Base-by-base conservation (phyloP, 2,113 vertebrate genomes). In the Apteryx owenii region DNA sequence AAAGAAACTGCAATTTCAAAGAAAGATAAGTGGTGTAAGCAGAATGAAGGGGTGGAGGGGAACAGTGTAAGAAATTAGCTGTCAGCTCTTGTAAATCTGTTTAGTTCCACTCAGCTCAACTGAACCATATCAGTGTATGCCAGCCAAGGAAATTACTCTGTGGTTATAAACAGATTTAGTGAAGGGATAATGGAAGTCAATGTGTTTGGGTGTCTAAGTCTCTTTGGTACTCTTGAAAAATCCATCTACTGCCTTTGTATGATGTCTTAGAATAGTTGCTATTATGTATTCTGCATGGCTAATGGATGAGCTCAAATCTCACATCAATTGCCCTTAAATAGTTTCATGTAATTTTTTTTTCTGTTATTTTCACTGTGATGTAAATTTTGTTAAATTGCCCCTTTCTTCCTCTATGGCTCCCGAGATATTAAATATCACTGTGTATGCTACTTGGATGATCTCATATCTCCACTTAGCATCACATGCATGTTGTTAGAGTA, bases 281-380 rank as follows among this genome's bases (percentile, higher is more conserved):
- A 26, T 46, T 79, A 12, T 12, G 16, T 38, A 31, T 79, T 68
- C 56, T 81, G 31, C 31, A 1, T 51, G 22, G 14, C 9, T 61
- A 84, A 77, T 73, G 73, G 73, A 68, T 95, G 90, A 78, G 5
- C 33, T 86, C 20, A 92, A 93, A 93, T 72, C 29, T 29, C 72
- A 36, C 10, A 53, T 29, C 17, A 61, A 33, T 64, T 81, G 9
- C 19, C 16, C 15, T 71, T 60, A 82, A 78, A 79, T 64, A 70
- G 10, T 33, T 85, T 70, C 3, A 40, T 42, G 25, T 5, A 60
- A 66, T 58, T 5, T 69, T 78, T 66, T 21, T 4, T 40, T 21
- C 6, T 12, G 33, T n/a, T 33, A 40, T 78, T 93, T 73, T 83
- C 50, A 50, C 33, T 53, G 15, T 8, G 66, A 9, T 8, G 38